Percentiles rank a stretch among this genome's conserved stretches.
phyloP scores from a whole-genome alignment of 2,113 vertebrate genomes.

The cat (Felis catus) region F.catus_Fca126_mat1.0 CM031424.1:76574501-76575000 shows the following conservation, averaged over 20 bases:
- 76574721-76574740: not conserved
- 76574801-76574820: not conserved
- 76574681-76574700: not conserved
- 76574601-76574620: not conserved
- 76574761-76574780: accelerated
- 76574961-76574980: not conserved
- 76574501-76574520: not conserved
- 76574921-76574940: not conserved
- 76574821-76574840: not conserved
- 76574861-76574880: not conserved
- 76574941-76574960: not conserved
- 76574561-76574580: not conserved
- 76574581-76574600: not conserved
- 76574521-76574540: not conserved
- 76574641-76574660: not conserved
- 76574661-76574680: not conserved
- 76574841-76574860: not conserved
- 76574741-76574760: not conserved
- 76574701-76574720: accelerated
- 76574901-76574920: not conserved
- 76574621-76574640: not conserved
- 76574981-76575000: not conserved
- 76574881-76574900: not conserved
- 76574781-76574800: not conserved
- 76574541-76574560: not conserved